Base-by-base conservation (phyloP, 2,113 vertebrate species). In the Nibea albiflora region DNA sequence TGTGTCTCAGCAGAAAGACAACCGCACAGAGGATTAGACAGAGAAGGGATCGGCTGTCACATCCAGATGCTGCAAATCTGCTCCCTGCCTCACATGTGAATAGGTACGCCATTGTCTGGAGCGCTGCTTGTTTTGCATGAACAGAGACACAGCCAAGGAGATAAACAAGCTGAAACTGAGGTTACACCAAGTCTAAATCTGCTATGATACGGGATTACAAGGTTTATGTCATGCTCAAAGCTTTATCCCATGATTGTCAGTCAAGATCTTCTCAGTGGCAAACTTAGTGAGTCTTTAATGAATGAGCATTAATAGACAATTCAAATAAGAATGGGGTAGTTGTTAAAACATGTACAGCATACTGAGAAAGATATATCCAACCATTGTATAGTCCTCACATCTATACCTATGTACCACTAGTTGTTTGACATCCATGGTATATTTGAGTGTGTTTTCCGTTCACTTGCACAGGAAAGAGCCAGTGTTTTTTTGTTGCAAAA, bases 181-280 rank as follows among this genome's bases (percentile, higher is more conserved):
- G 86, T 75, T 90, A 73, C 54, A 82, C 66, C 68, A 49, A 85
- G 81, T 79, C 74, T 85, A 88, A 91, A 84, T 79, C 90, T 88
- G 77, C 86, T 85, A 73, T 91, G 88, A 93, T 91, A 88, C 65
- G 65, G 91, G 93, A 94, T 94, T 92, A 92, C 90, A 93, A 83
- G 90, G 89, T 90, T 92, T 91, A 92, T 88, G 87, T 87, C 79
- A 75, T 63, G 82, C 88, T 90, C 86, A 90, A 75, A 83, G 75
- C 82, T 78, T 87, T 74, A 91, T 92, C 88, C 90, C 69, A 88
- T 71, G 86, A 90, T 92, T 91, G 86, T 87, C 81, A 89, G 83
- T 91, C 89, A 92, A 90, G 89, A 92, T 90, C 82, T 86, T 77
- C 86, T 76, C 67, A 26, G 65, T 63, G 44, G 74, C 73, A 92